phyloP scores from a whole-genome alignment of 2,113 vertebrate genomes.

The Microtus pennsylvanicus region DNA sequence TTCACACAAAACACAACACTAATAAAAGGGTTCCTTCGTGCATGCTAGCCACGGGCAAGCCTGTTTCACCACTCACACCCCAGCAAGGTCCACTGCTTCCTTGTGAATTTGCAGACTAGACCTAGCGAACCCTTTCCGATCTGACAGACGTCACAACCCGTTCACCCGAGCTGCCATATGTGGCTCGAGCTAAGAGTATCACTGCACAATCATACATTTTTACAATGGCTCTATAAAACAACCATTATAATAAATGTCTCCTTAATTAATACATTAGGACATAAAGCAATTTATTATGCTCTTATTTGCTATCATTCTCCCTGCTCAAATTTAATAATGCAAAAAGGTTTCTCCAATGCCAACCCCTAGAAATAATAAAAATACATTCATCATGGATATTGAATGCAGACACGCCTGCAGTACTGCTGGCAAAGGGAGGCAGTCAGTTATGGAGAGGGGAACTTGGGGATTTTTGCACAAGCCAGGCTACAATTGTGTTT shows the following conservation, averaged over 20 bases:
- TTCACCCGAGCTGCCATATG: slow-evolving; percentile 73
- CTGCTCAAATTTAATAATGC: slow-evolving; percentile 88
- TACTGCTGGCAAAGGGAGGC: slow-evolving; percentile 66
- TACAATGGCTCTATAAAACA: slow-evolving; percentile 87
- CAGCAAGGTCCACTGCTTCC: slow-evolving; percentile 54
- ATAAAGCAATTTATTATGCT: slow-evolving; percentile 88
- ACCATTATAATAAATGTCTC: slow-evolving; percentile 89
- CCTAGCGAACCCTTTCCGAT: slow-evolving; percentile 61
- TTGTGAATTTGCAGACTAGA: slow-evolving; percentile 35
- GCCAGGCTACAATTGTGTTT: slow-evolving; percentile 67
- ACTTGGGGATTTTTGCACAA: slow-evolving; percentile 62
- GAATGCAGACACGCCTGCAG: slow-evolving; percentile 82
- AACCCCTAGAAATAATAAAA: slow-evolving; percentile 88
- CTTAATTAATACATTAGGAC: slow-evolving; percentile 90
- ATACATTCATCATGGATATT: slow-evolving; percentile 83
- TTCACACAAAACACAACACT: neutral
- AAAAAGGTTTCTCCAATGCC: slow-evolving; percentile 88
- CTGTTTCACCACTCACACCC: neutral
- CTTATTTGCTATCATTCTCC: slow-evolving; percentile 87
- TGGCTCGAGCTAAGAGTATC: slow-evolving; percentile 73
- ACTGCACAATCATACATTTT: slow-evolving; percentile 83
- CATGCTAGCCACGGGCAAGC: neutral
- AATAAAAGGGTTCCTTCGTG: neutral
- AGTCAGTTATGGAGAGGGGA: slow-evolving; percentile 77
- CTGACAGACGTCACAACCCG: slow-evolving; percentile 70